A percentile compares a stretch with the other conserved stretches of the same genome.
Conservation (phyloP, 2,888 invertebrate species). For the Patella depressa region DNA sequence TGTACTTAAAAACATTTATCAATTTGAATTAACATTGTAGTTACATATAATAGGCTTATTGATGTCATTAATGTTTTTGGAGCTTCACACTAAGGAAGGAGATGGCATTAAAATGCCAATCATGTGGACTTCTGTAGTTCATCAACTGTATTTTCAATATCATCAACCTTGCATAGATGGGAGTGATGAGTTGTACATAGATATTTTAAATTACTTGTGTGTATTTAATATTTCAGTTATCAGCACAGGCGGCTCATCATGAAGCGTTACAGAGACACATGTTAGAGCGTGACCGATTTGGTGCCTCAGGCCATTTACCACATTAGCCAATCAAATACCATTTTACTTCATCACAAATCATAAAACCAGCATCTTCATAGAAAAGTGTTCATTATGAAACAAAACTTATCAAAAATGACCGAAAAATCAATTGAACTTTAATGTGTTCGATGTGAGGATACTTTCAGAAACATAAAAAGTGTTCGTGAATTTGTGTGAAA, state of each 20-base stretch:
- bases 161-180: no score
- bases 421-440: no score
- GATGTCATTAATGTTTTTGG: no score
- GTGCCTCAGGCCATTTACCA: slow-evolving; percentile 56
- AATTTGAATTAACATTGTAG: no score
- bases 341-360: background rate
- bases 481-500: background rate
- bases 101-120: background rate
- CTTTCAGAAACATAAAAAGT: no score
- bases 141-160: background rate
- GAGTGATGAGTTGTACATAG: background rate
- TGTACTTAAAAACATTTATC: background rate
- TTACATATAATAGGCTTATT: no score
- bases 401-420: no score
- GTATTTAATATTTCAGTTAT: slow-evolving; percentile 61
- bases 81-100: background rate
- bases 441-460: no score
- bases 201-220: background rate
- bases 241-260: slow-evolving; percentile 75
- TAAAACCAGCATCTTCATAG: background rate
- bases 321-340: slow-evolving; percentile 30
- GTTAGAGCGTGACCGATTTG: slow-evolving; percentile 80
- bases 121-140: background rate
- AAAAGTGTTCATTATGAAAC: no score
- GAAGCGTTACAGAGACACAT: slow-evolving; percentile 89